Base-by-base conservation (phyloP, 30 jellyfish, hydroid and myxozoan species). In the Rhopilema esculentum region DNA sequence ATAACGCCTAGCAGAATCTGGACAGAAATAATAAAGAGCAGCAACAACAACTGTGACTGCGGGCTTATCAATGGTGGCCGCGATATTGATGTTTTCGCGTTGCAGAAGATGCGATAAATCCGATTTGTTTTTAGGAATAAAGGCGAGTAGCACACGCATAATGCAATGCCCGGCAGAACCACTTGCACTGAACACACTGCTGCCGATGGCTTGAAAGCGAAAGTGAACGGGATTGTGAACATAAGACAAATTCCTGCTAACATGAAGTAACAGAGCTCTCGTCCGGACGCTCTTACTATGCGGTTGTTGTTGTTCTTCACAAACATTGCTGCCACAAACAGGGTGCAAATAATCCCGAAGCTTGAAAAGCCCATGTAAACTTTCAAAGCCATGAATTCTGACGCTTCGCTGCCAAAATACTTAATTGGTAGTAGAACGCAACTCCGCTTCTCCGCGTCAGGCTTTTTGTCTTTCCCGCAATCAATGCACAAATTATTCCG, bases 31-130 rank as follows among this genome's bases (percentile, higher is more conserved):
- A 95, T 83, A 28, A 86, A 97, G 27, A 86, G 40, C 80, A 85
- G 27, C 30, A 87, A 27, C 25, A 91, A 19, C 67, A 95, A 30
- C 78, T 87, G 98, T 25, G 97, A 95, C 65, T 79, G 82, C 23
- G 99, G 94, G 63, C 99, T 95, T 48, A 95, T 82, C 57, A 91
- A 53, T 31, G 93, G 93, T 25, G 97, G 99, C 53, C 97, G 67
- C 48, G 92, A 48, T 18, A 87, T 93, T 16, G 97, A 87, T 16
- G 79, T 74, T 40, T 84, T 77, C 1, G 99, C 97, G 73, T 82
- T 89, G 87, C 89, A 29, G 88, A 95, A 91, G 23, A 95, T 91
- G 71, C 99, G 89, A 66, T 95, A 87, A 28, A 95, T 91, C 9
- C 99, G 95, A 77, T 85, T 90, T 2, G 98, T 87, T 48, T 88